Percentiles rank a stretch among this genome's conserved stretches.
phyloP scores from a whole-genome alignment of 2,888 invertebrate genomes.

The Stenotaenia linearis region DNA sequence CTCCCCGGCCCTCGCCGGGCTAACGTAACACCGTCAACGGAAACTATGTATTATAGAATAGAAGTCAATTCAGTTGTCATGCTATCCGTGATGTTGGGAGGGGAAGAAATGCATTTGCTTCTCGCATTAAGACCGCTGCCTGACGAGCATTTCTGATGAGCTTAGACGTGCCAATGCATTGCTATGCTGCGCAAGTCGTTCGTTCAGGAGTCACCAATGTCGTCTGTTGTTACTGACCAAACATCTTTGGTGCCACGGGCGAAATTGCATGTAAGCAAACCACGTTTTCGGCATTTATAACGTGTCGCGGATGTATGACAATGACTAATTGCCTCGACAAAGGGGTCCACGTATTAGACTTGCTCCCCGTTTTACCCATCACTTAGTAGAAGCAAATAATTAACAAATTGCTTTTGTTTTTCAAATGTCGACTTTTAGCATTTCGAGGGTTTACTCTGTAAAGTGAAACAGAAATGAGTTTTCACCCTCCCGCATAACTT shows the following conservation, averaged over 20 bases:
- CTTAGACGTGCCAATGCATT: neutral
- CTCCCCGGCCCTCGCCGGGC: neutral
- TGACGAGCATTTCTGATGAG: slow-evolving; percentile 4
- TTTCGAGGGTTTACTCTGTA: neutral
- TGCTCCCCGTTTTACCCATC: neutral
- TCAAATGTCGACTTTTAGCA: neutral
- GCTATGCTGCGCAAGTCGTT: neutral
- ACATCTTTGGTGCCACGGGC: neutral
- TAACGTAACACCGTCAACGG: neutral
- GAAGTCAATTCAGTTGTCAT: slow-evolving; percentile 9
- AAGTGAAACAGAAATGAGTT: neutral
- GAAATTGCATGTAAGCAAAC: neutral
- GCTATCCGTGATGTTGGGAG: slow-evolving; percentile 3
- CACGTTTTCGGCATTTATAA: neutral
- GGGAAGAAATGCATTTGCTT: slow-evolving; percentile 9
- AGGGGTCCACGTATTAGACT: neutral
- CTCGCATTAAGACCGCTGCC: neutral
- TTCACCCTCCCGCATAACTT: neutral
- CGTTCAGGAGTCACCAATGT: neutral
- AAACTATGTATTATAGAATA: neutral
- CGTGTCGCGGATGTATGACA: neutral
- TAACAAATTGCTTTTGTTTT: neutral
- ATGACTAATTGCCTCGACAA: neutral
- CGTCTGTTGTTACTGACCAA: neutral
- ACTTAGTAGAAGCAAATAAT: neutral